Evolutionary conservation across 2,888 invertebrate genomes (phyloP).

Genomic region (Nemapogon koenigi): DNA sequence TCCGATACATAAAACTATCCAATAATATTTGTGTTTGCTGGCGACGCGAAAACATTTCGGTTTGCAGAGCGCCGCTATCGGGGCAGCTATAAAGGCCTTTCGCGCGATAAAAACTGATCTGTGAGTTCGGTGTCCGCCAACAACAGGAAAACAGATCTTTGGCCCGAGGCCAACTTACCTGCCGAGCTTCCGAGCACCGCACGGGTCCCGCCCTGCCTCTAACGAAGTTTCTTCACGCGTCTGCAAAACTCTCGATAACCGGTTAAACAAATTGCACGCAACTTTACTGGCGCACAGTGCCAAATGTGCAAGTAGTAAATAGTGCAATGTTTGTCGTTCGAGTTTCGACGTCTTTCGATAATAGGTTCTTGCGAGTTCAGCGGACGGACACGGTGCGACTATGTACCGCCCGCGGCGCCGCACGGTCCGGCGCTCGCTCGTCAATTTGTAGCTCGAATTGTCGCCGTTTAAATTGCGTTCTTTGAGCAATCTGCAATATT

Average conservation of each 20-base stretch:
- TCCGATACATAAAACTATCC: constrained; percentile 61
- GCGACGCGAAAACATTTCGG: constrained; percentile 53
- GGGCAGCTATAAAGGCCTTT: constrained; percentile 61
- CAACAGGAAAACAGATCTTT: constrained; percentile 62
- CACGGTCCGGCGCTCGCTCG: constrained; percentile 23
- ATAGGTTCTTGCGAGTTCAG: constrained; percentile 1
- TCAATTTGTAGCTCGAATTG: constrained; percentile 37
- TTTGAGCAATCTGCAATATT: constrained; percentile 44
- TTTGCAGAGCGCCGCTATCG: constrained; percentile 41
- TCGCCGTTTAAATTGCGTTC: constrained; percentile 53
- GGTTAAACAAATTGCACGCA: constrained; percentile 55
- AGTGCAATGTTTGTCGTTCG: constrained; percentile 48
- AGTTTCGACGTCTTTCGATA: constrained; percentile 37
- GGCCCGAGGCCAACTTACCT: constrained; percentile 58
- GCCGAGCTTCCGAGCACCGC: constrained; percentile 25
- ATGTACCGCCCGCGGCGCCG: constrained; percentile 23
- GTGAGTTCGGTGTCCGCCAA: constrained; percentile 52
- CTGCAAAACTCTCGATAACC: constrained; percentile 42
- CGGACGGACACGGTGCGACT: constrained; percentile 10
- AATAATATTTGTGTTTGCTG: constrained; percentile 56
- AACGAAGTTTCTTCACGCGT: constrained; percentile 18
- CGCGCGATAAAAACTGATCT: constrained; percentile 65
- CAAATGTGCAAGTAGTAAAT: constrained; percentile 52
- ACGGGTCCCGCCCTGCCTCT: constrained; percentile 11
- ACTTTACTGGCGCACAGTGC: constrained; percentile 51